phyloP scores from a whole-genome alignment of 1,140 invertebrate species.

The Microplitis demolitor region DNA sequence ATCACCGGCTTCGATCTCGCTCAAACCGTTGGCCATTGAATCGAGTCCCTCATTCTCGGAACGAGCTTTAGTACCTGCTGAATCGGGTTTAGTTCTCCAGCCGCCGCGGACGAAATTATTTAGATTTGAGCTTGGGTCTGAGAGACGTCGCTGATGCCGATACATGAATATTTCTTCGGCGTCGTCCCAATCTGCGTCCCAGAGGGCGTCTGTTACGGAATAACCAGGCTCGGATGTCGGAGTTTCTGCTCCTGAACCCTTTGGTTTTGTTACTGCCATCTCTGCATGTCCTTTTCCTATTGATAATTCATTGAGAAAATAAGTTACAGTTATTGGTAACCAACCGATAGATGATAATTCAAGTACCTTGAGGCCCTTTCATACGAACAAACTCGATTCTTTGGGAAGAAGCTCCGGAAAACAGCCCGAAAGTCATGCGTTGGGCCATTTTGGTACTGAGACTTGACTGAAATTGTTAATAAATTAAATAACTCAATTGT shows the following conservation, averaged over 20 bases:
- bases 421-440: slow-evolving; percentile 93
- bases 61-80: slow-evolving; percentile 72
- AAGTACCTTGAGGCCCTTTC: slow-evolving; percentile 85
- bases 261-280: slow-evolving; percentile 94
- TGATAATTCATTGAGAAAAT: background rate
- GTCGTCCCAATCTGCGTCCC: slow-evolving; percentile 87
- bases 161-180: slow-evolving; percentile 83
- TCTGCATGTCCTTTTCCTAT: slow-evolving; percentile 92
- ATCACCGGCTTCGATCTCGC: slow-evolving; percentile 93
- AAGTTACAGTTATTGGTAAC: background rate
- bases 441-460: slow-evolving; percentile 93
- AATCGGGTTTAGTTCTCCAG: slow-evolving; percentile 71
- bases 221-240: slow-evolving; percentile 91
- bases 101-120: slow-evolving; percentile 85
- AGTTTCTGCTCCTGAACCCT: slow-evolving; percentile 90
- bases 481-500: background rate
- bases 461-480: slow-evolving; percentile 74
- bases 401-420: slow-evolving; percentile 77
- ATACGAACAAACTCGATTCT: slow-evolving; percentile 97
- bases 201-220: slow-evolving; percentile 77
- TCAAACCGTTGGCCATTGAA: slow-evolving; percentile 78
- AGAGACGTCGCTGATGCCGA: slow-evolving; percentile 82
- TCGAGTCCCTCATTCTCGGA: slow-evolving; percentile 92
- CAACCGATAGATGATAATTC: background rate
- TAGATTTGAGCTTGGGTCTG: slow-evolving; percentile 93